Evolutionary conservation across 2,797 vertebrate genomes (phyloP).

Genomic region (Poeciliopsis turneri): DNA sequence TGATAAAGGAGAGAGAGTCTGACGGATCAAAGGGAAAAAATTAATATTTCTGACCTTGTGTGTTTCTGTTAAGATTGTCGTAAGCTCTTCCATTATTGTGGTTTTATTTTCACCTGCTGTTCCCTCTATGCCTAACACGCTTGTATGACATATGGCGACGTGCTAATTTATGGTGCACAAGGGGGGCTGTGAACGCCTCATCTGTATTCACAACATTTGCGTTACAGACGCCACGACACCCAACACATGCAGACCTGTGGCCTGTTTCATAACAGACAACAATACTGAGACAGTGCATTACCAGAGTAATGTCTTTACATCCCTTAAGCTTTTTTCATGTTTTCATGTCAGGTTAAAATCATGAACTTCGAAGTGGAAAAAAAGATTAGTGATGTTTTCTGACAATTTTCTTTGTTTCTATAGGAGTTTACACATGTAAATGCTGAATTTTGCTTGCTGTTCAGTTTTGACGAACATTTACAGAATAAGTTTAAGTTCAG

Average conservation of each 20-base stretch:
- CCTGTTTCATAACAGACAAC: conserved; percentile 21
- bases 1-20: conserved; percentile 14
- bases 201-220: conserved; percentile 44
- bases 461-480: background rate
- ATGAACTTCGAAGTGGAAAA: background rate
- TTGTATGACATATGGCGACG: conserved; percentile 52
- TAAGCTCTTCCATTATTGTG: conserved; percentile 27
- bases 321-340: background rate
- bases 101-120: conserved; percentile 48
- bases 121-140: conserved; percentile 35
- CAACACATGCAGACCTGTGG: conserved; percentile 31
- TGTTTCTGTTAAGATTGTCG: conserved; percentile 37
- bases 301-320: background rate
- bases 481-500: background rate
- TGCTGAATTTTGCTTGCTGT: background rate
- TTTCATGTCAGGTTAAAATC: background rate
- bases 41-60: conserved; percentile 27
- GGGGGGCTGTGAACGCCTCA: conserved; percentile 32
- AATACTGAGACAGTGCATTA: background rate
- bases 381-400: background rate
- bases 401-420: background rate
- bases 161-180: conserved; percentile 39
- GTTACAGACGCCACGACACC: conserved; percentile 34
- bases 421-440: background rate
- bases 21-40: conserved; percentile 2